Percentiles rank a stretch among this genome's conserved stretches.
These are phyloP conservation scores for Anomalospiza imberbis DNA, from an alignment of 2,797 vertebrate genomes.

Conservation along the genomic window DNA sequence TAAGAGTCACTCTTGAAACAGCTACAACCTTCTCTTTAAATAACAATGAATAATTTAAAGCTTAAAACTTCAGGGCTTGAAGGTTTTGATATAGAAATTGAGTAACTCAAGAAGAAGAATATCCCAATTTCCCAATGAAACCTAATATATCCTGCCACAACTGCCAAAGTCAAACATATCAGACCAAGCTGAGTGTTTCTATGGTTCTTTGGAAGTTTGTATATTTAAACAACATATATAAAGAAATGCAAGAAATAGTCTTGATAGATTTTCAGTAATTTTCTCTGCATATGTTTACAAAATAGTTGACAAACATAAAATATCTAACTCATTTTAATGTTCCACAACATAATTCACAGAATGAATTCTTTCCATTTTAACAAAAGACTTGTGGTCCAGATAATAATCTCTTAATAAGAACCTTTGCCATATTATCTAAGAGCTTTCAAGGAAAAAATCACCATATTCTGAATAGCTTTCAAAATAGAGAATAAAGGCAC, in stretches of 20 bases:
- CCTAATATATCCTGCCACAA: neutral
- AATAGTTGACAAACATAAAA: neutral
- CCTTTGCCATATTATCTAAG: neutral
- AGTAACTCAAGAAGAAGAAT: neutral
- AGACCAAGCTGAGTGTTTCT: neutral
- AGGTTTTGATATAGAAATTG: neutral
- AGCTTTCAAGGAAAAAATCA: neutral
- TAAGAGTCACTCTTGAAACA: constrained; percentile 7
- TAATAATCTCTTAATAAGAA: neutral
- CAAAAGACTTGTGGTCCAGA: neutral
- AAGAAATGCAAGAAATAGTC: neutral
- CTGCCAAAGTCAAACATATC: neutral
- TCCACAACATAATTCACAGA: neutral
- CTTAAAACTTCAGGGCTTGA: neutral
- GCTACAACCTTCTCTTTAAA: constrained; percentile 28
- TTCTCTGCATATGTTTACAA: neutral
- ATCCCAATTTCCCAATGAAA: neutral
- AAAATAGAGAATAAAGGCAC: neutral
- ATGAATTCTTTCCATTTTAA: neutral
- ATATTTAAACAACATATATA: neutral
- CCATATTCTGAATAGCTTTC: neutral
- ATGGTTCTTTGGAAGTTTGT: neutral
- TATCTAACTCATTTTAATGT: neutral
- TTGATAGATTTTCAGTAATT: neutral
- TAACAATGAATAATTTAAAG: constrained; percentile 7